phyloP scores from a whole-genome alignment of 2,113 vertebrate species.

The Mustela nigripes region DNA sequence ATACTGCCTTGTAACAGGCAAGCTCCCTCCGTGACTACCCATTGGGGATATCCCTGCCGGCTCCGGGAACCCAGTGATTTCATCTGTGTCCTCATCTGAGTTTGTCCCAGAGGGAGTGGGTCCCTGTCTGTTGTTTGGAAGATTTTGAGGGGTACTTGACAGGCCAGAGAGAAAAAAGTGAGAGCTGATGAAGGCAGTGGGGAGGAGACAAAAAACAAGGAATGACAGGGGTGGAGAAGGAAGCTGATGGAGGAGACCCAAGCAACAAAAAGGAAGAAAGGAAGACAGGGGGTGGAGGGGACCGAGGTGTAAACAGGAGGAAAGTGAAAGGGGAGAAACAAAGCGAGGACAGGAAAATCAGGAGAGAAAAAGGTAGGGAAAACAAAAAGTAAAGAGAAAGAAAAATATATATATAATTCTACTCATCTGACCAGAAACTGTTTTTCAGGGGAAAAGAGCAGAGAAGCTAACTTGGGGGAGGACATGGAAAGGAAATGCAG shows the following conservation, averaged over 20 bases:
- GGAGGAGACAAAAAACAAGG: background rate
- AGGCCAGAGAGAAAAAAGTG: background rate
- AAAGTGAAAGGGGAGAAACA: background rate
- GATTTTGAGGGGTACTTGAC: background rate
- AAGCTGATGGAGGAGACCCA: background rate
- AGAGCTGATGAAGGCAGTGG: background rate
- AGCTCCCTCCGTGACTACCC: background rate
- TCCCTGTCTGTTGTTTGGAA: background rate
- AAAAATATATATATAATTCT: too few relatives aligned
- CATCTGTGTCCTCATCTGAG: background rate
- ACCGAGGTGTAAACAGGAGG: background rate
- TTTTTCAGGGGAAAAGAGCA: background rate
- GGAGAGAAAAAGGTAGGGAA: background rate
- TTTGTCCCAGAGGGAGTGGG: background rate
- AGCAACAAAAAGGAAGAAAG: background rate
- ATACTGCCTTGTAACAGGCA: fast-evolving
- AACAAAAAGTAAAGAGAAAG: background rate
- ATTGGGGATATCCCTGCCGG: background rate
- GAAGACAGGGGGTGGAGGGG: background rate
- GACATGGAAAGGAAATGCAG: fast-evolving
- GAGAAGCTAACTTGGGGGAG: background rate
- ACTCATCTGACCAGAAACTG: background rate
- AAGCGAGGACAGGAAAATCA: background rate
- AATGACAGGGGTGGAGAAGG: background rate
- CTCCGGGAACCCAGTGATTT: background rate